Evolutionary conservation across 2,113 vertebrate genomes (phyloP).

Genomic region (Cygnus atratus): DNA sequence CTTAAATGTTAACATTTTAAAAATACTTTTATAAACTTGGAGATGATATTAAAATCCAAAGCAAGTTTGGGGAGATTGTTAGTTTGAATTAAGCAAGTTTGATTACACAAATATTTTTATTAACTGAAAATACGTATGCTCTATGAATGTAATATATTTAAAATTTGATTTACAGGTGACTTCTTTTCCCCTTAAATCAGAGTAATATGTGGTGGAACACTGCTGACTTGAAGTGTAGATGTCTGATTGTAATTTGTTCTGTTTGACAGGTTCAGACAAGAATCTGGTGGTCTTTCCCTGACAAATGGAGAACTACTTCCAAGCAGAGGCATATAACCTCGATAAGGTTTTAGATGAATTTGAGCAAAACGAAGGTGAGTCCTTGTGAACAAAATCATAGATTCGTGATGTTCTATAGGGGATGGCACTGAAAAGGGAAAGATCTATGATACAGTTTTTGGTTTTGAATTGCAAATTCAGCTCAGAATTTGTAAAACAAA

Average conservation of each 20-base stretch:
- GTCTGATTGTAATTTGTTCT: slow-evolving; percentile 37
- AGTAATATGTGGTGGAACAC: neutral
- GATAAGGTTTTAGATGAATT: slow-evolving; percentile 99
- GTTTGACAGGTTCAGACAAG: slow-evolving; percentile 81
- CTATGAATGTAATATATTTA: neutral
- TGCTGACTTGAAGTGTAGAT: neutral
- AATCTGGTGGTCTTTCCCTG: slow-evolving; percentile 85
- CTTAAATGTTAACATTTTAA: neutral
- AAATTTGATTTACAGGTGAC: neutral
- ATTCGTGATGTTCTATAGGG: neutral
- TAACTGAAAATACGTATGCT: neutral
- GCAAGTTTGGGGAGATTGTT: neutral
- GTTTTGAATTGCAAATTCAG: neutral
- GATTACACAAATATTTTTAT: neutral
- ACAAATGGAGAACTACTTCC: slow-evolving; percentile 99
- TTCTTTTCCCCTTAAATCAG: neutral
- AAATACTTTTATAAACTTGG: neutral
- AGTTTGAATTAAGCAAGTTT: neutral
- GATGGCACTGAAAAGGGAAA: neutral
- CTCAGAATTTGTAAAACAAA: neutral
- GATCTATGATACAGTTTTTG: neutral
- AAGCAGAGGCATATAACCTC: slow-evolving; percentile 98
- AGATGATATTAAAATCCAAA: neutral
- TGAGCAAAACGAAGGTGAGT: slow-evolving; percentile 97
- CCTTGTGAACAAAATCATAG: neutral